Base-by-base conservation (phyloP, 2,113 vertebrate genomes). In the Lophotis ruficrista region DNA sequence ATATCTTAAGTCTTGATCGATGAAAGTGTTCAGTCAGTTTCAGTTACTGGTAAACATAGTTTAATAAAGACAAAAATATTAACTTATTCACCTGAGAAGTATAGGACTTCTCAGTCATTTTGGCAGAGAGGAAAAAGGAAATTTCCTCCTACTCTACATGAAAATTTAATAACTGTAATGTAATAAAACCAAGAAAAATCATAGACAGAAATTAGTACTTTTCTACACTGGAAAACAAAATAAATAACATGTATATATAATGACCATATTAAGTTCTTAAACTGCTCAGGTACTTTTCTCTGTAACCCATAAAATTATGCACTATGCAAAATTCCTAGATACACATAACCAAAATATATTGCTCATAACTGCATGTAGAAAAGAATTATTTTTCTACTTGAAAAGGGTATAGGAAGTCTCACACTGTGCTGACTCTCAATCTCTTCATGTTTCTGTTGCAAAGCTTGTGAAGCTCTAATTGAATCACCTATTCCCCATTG, bases 401-500 rank as follows among this genome's bases (percentile, higher is more conserved):
- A 90, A 70, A 87, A 95, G 27, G 47, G 86, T 83, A 96, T 69
- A 33, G 61, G 75, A 97, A 96, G 80, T 73, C 98, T 99, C 98
- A 99, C 99, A 97, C 99, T 99, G 98, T 99, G 99, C 90, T 99
- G 99, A 94, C 99, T 99, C 97, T 99, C 99, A 4, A 99, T 99
- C 96, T 99, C 99, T 96, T 99, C 99, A 8, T 99, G 99, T 92
- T 99, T 99, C 97, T 99, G 99, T 85, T 99, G 99, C 69, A 99
- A 98, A 58, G 99, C 99, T 97, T 99, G 99, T 37, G 99, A 99
- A 11, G 99, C 98, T 95, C 99, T 98, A 68, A 99, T 99, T 11
- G 99, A 99, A 97, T 99, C 99, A 48, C 99, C 99, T 35, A 99
- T 99, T 33, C 98, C 99, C 98, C 99, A 99, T 72, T 99, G 99